phyloP scores from a whole-genome alignment of 2,113 vertebrate species.

The Sceloporus tristichus region DNA sequence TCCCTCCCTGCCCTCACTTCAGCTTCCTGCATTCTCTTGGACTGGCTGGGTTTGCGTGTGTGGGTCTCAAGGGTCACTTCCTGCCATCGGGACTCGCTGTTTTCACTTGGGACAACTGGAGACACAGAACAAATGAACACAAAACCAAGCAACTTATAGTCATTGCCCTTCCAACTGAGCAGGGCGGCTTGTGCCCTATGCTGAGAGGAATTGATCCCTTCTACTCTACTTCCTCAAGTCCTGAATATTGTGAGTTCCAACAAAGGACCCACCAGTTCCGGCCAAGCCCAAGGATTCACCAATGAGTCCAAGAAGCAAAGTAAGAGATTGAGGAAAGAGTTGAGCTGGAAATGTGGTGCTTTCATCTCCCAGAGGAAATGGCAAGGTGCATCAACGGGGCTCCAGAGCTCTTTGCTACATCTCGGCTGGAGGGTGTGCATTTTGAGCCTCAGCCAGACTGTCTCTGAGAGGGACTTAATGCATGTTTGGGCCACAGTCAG shows the following conservation, averaged over 20 bases:
- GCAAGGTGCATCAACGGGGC: background rate
- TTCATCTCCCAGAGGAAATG: constrained; percentile 2
- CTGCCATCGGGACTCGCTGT: background rate
- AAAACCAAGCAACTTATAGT: background rate
- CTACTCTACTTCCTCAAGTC: constrained; percentile 1
- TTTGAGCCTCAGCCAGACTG: background rate
- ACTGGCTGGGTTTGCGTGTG: background rate
- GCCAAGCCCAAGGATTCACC: background rate
- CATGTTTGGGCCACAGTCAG: constrained; percentile 32
- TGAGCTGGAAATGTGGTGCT: background rate
- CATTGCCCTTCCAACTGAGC: background rate
- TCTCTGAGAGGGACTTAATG: constrained; percentile 29
- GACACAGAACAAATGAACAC: background rate
- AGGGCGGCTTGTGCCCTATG: background rate
- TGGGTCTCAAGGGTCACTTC: background rate
- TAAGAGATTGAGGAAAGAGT: background rate
- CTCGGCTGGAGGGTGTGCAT: background rate
- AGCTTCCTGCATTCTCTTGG: background rate
- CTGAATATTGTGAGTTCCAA: background rate
- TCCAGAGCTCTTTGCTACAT: background rate
- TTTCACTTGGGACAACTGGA: constrained; percentile 5
- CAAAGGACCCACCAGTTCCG: background rate
- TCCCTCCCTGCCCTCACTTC: background rate
- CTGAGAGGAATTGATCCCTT: background rate
- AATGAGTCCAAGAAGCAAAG: background rate